A percentile compares a stretch with the other conserved stretches of the same genome.
Conservation (phyloP, 2,888 invertebrate species). For the Drosophila helvetica region DNA sequence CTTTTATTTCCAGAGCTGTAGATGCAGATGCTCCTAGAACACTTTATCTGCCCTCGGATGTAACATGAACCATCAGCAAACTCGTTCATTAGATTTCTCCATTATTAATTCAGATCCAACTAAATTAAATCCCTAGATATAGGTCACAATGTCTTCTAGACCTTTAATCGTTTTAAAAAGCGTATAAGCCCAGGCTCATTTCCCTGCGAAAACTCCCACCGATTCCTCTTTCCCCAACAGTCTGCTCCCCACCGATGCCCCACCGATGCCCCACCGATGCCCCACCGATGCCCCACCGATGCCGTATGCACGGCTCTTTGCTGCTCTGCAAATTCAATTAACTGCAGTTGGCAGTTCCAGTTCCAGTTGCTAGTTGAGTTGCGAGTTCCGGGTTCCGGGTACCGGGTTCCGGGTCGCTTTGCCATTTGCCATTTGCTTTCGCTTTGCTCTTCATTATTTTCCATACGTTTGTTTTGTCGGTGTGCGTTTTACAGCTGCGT, state of each 20-base stretch:
- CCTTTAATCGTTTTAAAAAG: not conserved
- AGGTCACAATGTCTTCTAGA: not conserved
- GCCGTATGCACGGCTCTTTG: slow-evolving; percentile 7
- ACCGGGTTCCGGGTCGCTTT: not conserved
- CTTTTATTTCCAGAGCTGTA: too few species aligned
- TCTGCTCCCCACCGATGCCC: not conserved
- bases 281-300: too few species aligned
- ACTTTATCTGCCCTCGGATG: not conserved
- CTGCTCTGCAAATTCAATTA: slow-evolving; percentile 58
- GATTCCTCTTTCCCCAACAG: not conserved
- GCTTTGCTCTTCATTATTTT: slow-evolving; percentile 53
- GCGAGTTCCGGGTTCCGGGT: not conserved
- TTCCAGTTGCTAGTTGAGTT: slow-evolving; percentile 21
- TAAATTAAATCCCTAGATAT: not conserved
- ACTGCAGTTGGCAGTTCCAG: slow-evolving; percentile 46
- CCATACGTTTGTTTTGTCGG: slow-evolving; percentile 20
- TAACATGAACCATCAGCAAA: not conserved
- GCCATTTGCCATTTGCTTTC: slow-evolving; percentile 42
- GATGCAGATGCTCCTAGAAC: not conserved
- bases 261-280: too few species aligned
- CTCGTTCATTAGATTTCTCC: not conserved
- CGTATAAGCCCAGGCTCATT: not conserved
- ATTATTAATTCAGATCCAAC: not conserved
- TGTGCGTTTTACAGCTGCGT: slow-evolving; percentile 32
- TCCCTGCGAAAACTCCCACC: not conserved